Evolutionary conservation across 2,888 invertebrate species (phyloP).

Genomic region (Sicus ferrugineus): DNA sequence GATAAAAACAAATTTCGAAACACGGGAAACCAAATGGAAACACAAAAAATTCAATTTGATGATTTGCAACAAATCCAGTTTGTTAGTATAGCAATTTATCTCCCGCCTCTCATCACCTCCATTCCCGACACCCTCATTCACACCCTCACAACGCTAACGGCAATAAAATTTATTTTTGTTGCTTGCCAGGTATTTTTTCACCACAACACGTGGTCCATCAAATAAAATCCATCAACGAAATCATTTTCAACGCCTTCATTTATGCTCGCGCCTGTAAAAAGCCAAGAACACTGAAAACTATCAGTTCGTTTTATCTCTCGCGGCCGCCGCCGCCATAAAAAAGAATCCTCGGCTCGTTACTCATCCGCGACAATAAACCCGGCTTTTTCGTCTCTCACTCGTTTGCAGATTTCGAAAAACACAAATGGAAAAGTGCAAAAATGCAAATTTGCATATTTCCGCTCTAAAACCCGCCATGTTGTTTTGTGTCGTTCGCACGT

Average conservation of each 20-base stretch:
- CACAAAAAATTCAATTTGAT: not conserved
- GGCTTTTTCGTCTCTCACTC: too few relatives aligned
- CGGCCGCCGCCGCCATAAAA: conserved; percentile 53
- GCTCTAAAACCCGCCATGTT: conserved; percentile 35
- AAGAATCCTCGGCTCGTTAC: conserved; percentile 61
- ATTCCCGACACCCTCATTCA: not conserved
- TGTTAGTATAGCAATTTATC: conserved; percentile 15
- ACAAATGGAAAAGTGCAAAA: conserved; percentile 37
- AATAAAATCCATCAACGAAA: conserved; percentile 61
- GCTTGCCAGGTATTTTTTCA: not conserved
- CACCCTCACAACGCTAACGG: not conserved
- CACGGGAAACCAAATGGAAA: not conserved
- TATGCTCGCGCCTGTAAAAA: conserved; percentile 7
- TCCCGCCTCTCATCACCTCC: not conserved
- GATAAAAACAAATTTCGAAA: conserved; percentile 37
- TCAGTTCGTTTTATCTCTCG: not conserved
- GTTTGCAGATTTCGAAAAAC: conserved; percentile 36
- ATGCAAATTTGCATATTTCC: conserved; percentile 57
- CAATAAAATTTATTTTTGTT: conserved; percentile 23
- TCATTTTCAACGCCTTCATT: conserved; percentile 48
- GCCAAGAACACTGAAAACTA: conserved; percentile 15
- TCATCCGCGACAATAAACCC: conserved; percentile 57
- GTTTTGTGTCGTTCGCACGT: not conserved
- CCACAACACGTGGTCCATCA: conserved; percentile 50
- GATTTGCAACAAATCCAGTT: conserved; percentile 25